Evolutionary conservation across 2,888 invertebrate species (phyloP), one percentile per base, ranked within the genome.

Genomic region (Ennomos erosarius): DNA sequence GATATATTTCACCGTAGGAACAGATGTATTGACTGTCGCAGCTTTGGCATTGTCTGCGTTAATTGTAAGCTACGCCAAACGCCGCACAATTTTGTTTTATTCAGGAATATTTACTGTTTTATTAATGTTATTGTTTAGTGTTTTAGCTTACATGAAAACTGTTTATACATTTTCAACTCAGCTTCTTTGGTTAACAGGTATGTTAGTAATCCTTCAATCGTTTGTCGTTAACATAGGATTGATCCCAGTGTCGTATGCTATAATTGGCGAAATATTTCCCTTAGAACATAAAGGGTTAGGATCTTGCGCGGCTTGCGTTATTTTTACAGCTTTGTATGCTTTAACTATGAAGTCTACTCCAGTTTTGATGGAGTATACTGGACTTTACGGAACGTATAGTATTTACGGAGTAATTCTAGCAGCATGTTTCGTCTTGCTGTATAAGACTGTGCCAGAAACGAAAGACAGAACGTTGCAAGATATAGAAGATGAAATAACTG

Each of bases 221-320:
- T 73, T 80, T 42, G 37, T 78, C 0, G 65, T 72, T 0, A 72
- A 75, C 55, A 34, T 77, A 5, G 71, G 81, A 12, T 16, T 82
- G 0, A 62, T 74, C n/a, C 79, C 82, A 3, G 57, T 75, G 3
- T 54, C 68, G 3, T 81, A 73, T 70, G 59, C 71, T 1, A 44
- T 82, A 26, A 55, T 71, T 4, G 71, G 76, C 0, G 84, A 84
- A 71, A 65, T 82, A 42, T 77, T 81, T 61, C 82, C 84, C 10
- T 64, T 84, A 34, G 76, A 81, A 39, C 67, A 76, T 35, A 83
- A 75, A 57, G 80, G 79, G 1, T 43, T 67, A 9, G 81, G 77
- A 12, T 67, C 69, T 5, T 73, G 68, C 34, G 52, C 71, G 5
- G 63, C 75, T 39, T 79, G 81, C 0, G 42, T 83, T 16, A 64